Conservation (phyloP, 2,888 invertebrate genomes). For the Apotomis betuletana region DNA sequence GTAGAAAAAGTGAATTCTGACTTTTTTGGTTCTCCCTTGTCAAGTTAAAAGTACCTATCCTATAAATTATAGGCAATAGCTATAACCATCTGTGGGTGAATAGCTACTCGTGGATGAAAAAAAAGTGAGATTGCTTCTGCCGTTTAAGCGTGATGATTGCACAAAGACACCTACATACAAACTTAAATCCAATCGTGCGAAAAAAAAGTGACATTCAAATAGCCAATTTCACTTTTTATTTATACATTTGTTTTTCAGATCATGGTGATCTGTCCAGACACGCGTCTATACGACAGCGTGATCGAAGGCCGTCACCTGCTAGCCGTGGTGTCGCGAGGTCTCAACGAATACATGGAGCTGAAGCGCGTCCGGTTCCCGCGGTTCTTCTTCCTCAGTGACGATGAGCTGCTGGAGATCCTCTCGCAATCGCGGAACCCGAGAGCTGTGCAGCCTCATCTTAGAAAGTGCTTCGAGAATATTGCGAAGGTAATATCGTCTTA, state of each 20-base stretch:
- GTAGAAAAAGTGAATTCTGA: too few relatives aligned
- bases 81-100: too few relatives aligned
- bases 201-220: too few relatives aligned
- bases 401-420: slow-evolving; percentile 91
- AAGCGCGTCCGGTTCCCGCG: slow-evolving; percentile 89
- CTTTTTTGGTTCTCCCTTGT: too few relatives aligned
- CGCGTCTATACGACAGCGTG: slow-evolving; percentile 86
- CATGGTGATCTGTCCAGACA: slow-evolving; percentile 85
- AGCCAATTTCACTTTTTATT: too few relatives aligned
- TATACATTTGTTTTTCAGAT: slow-evolving; percentile 70
- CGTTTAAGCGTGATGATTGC: too few relatives aligned
- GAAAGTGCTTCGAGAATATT: slow-evolving; percentile 93
- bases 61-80: too few relatives aligned
- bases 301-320: slow-evolving; percentile 87
- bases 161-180: too few relatives aligned
- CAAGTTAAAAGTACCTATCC: too few relatives aligned
- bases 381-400: slow-evolving; percentile 92
- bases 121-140: too few relatives aligned
- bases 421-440: slow-evolving; percentile 90
- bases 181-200: too few relatives aligned
- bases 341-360: slow-evolving; percentile 90
- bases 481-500: slow-evolving; percentile 74
- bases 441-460: slow-evolving; percentile 91
- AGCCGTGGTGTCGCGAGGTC: slow-evolving; percentile 89
- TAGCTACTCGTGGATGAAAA: too few relatives aligned